Evolutionary conservation across 2,888 invertebrate species (phyloP), one percentile per base, ranked within the genome.

Genomic region (Cryptocheilus praepositus): DNA sequence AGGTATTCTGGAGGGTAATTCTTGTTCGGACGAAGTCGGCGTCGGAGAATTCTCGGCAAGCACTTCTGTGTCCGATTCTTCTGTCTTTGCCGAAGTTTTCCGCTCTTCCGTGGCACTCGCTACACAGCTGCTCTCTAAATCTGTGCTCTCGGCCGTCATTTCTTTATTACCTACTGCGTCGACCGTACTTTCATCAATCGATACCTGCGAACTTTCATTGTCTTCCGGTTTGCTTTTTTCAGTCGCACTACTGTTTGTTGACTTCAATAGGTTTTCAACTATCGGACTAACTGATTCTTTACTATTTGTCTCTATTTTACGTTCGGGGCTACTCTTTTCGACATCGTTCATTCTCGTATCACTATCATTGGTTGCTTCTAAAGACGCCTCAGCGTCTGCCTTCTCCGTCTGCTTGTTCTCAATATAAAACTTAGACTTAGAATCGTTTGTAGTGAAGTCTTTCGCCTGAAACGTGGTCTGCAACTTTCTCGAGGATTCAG

Each of bases 401-500:
- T 76, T 76, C 8, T 80, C 73, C 7, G 71, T 67, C 15, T 62
- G 11, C 8, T 77, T 76, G 59, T 64, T 68, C 56, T 76, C 71
- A 61, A 56, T 44, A 63, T 73, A 77, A 36, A 73, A 71, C 52
- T 81, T 80, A 3, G 71, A 54, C 43, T 81, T 81, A 28, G 44
- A 72, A 16, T 81, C 80, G n/a, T 67, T 74, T 3, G 74, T 69
- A 2, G 74, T 79, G 51, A 88, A 88, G 54, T 86, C 87, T 65
- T 86, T 87, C 0, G 87, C 79, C 55, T 87, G 85, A 60, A 89
- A 89, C 36, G 88, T 87, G 0, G 88, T 88, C 53, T 87, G 88
- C 8, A 89, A 68, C 70, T 86, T 87, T 58, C 81, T 72, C 0
- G 79, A 71, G 0, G 82, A 65, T 0, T 80, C 81, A 4, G 59